Evolutionary conservation across 2,888 invertebrate species (phyloP).

Genomic region (Andrena dorsata): DNA sequence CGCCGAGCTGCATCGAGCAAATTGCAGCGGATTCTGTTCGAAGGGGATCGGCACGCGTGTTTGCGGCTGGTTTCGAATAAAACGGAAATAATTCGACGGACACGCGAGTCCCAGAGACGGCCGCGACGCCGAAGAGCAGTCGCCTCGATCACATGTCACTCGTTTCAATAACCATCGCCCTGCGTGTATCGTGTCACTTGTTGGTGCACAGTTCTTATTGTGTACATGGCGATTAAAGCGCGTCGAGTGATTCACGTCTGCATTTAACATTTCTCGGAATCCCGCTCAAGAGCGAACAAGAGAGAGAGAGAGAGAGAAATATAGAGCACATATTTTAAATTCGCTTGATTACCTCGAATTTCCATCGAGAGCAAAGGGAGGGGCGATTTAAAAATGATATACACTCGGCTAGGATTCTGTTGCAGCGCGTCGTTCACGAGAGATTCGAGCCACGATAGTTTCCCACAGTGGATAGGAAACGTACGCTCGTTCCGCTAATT

Average conservation of each 20-base stretch:
- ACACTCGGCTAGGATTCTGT: background rate
- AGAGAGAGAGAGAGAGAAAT: background rate
- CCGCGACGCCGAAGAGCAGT: background rate
- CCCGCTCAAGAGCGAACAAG: background rate
- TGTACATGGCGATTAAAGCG: background rate
- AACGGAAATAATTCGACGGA: background rate
- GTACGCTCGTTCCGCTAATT: slow-evolving; percentile 40
- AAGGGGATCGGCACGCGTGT: background rate
- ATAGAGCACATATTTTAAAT: background rate
- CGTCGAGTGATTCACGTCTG: background rate
- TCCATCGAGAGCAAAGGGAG: no score
- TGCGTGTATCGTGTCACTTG: background rate
- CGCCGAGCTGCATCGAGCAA: background rate
- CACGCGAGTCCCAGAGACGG: no score
- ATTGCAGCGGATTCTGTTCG: background rate
- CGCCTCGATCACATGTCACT: background rate
- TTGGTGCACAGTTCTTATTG: background rate
- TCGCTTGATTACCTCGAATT: no score
- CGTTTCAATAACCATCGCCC: background rate
- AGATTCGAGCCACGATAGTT: background rate
- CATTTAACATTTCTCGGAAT: background rate
- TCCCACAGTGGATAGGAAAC: slow-evolving; percentile 34
- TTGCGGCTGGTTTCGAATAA: background rate
- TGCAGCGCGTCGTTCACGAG: background rate
- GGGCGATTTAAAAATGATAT: background rate